Base-by-base conservation (phyloP, 2,888 invertebrate species). In the Mystacides longicornis region DNA sequence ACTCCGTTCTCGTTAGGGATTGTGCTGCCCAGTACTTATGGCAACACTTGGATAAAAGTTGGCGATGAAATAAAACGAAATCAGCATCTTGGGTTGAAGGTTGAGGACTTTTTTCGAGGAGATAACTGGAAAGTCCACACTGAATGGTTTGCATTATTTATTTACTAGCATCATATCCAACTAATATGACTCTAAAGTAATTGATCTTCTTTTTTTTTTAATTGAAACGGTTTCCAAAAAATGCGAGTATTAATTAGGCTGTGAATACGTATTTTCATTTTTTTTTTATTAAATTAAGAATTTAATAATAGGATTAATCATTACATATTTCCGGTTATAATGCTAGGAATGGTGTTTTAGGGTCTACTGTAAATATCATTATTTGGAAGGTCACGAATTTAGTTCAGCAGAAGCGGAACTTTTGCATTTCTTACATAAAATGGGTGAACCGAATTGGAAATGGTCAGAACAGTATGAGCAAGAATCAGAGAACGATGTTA, bases 1-100 rank as follows among this genome's bases (percentile, higher is more conserved):
- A 93, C 93, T 0, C 93, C 93, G 0, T 95, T 93, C 69, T 87
- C 90, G 0, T 77, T 95, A 68, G 93, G 89, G 1, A 82, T 94
- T 58, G 91, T 88, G 0, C 71, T 93, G 62, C 93, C 94, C 0
- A 81, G 83, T 64, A 80, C 77, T 1, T 93, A 93, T 67, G 94
- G 90, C 18, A 83, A 83, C 64, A 84, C 84, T 53, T 83, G 85
- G 68, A 80, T 87, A 51, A 73, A 87, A 69, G 87, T 92, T 3
- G 86, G 86, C 53, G 86, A 93, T 65, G 87, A 88, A 68, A 87
- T 90, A 14, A 73, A 81, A 67, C 78, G 82, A 68, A 75, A 85
- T 64, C 80, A 79, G 45, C 79, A 84, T 59, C 81, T 82, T 63
- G 84, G 85, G 43, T 75, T 82, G 50, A 83, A 86, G 65, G 81